phyloP scores from a whole-genome alignment of 2,113 vertebrate genomes.

The Hippocampus comes region DNA sequence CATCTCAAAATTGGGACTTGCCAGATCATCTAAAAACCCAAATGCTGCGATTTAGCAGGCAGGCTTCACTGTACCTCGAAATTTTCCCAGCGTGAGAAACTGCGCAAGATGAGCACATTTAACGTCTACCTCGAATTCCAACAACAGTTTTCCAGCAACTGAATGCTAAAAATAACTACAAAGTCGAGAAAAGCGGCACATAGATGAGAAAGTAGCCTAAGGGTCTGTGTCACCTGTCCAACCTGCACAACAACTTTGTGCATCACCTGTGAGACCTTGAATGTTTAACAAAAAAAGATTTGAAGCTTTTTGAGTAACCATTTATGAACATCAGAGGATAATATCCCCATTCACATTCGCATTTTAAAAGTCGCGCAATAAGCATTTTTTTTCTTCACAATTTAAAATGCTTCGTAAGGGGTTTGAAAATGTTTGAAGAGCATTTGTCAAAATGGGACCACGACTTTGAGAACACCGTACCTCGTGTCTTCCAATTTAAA shows the following conservation, averaged over 20 bases:
- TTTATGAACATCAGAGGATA: background rate
- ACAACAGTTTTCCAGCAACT: background rate
- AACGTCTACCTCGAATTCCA: background rate
- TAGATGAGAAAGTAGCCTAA: conserved; percentile 6
- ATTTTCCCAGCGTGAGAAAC: too few relatives aligned
- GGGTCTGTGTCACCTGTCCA: conserved; percentile 28
- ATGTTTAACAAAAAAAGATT: conserved; percentile 1
- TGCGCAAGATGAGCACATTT: background rate
- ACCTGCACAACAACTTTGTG: conserved; percentile 39
- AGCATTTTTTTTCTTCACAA: too few relatives aligned
- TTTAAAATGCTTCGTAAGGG: too few relatives aligned
- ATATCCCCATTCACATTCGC: background rate
- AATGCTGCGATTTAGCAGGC: too few relatives aligned
- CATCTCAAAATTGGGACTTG: too few relatives aligned
- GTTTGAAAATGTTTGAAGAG: too few relatives aligned
- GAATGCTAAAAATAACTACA: background rate
- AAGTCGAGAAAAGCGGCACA: background rate
- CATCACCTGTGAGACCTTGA: background rate
- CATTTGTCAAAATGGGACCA: too few relatives aligned
- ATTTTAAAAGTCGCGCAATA: too few relatives aligned
- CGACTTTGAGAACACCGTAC: too few relatives aligned
- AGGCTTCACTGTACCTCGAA: too few relatives aligned
- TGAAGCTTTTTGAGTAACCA: background rate
- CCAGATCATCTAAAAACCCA: too few relatives aligned
- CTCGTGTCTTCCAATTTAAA: too few relatives aligned